A percentile compares a stretch with the other conserved stretches of the same genome.
Conservation (phyloP, 37 sponge, comb jelly and placozoan genomes). For the Oopsacas minuta region DNA sequence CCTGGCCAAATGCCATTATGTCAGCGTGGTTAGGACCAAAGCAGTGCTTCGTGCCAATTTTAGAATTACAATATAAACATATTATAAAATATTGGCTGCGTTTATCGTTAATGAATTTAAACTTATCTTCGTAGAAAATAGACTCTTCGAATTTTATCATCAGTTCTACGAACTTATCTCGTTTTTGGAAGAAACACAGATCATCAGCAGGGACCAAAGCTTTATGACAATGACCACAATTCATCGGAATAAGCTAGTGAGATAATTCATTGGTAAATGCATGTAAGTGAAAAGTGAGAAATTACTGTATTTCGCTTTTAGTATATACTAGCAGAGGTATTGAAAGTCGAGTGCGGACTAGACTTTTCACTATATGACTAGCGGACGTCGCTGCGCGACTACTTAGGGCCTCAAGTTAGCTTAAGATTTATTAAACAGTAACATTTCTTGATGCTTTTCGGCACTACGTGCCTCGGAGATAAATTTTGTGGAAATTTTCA, state of each 20-base stretch:
- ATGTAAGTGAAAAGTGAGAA: no score
- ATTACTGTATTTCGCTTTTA: no score
- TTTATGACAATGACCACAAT: neutral
- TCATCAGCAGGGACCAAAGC: neutral
- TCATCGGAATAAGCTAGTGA: neutral
- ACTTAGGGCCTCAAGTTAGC: no score
- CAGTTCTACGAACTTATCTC: neutral
- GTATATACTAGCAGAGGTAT: no score
- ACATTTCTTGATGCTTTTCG: no score
- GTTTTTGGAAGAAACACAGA: neutral
- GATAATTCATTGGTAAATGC: no score
- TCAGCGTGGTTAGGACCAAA: neutral
- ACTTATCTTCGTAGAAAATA: neutral
- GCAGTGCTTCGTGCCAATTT: neutral
- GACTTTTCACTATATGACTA: no score
- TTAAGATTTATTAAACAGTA: no score
- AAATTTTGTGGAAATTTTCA: no score
- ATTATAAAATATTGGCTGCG: neutral
- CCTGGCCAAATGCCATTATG: neutral
- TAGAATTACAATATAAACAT: neutral
- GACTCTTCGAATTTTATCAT: neutral
- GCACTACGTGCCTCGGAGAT: no score
- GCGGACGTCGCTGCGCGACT: no score
- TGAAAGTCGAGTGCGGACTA: no score
- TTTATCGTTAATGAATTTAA: neutral